A percentile compares a stretch with the other conserved stretches of the same genome.
Conservation (phyloP, 1,140 invertebrate species). For the Gonatopus flavifemur region DNA sequence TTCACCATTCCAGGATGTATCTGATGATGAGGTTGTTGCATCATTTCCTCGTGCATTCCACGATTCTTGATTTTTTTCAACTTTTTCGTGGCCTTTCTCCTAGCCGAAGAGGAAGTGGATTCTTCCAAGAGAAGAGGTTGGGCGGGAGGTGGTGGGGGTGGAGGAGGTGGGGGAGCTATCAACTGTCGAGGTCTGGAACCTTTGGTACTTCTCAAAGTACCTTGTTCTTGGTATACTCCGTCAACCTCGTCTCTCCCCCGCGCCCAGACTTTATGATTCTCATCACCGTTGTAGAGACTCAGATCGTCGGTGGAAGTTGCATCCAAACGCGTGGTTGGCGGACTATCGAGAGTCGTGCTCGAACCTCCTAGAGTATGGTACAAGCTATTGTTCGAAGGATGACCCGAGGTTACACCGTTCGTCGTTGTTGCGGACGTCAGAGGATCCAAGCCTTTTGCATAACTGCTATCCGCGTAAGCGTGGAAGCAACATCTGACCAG, state of each 20-base stretch:
- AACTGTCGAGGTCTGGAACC: conserved; percentile 78
- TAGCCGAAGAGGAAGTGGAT: conserved; percentile 31
- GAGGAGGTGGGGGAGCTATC: conserved; percentile 77
- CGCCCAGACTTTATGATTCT: conserved; percentile 93
- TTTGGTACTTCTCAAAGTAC: conserved; percentile 71
- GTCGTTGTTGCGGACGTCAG: conserved; percentile 42
- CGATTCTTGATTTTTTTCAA: conserved; percentile 52
- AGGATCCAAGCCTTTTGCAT: conserved; percentile 79
- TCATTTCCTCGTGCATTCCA: conserved; percentile 39
- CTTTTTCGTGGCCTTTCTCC: conserved; percentile 57
- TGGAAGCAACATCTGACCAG: conserved; percentile 93
- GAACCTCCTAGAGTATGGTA: conserved; percentile 54
- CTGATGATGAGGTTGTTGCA: conserved; percentile 40
- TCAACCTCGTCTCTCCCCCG: conserved; percentile 74
- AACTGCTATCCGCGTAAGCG: conserved; percentile 91
- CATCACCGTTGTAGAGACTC: conserved; percentile 84
- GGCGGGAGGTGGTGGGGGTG: conserved; percentile 64
- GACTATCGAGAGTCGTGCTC: conserved; percentile 55
- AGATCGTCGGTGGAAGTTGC: conserved; percentile 70
- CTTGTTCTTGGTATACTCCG: conserved; percentile 72
- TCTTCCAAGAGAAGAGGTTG: conserved; percentile 51
- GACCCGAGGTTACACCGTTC: conserved; percentile 37
- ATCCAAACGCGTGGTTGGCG: conserved; percentile 57
- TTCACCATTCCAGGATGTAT: conserved; percentile 45
- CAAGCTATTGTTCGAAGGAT: conserved; percentile 41